phyloP scores from a whole-genome alignment of 2,113 vertebrate species.

The Malurus elegans region DNA sequence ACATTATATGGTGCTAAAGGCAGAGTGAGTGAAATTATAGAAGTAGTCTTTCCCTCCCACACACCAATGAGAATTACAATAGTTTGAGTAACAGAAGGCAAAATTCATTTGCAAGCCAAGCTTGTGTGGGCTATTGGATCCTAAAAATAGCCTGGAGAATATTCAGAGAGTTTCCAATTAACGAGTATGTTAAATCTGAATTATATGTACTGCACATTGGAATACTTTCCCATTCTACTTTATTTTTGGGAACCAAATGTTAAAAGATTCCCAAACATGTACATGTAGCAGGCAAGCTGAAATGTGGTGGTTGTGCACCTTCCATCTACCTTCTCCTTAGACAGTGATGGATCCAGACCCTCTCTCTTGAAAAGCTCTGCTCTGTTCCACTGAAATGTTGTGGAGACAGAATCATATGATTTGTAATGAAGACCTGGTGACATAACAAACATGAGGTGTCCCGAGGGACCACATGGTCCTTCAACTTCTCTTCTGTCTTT shows the following conservation, averaged over 20 bases:
- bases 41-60: neutral
- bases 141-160: neutral
- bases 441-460: neutral
- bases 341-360: neutral
- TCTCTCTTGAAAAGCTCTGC: neutral
- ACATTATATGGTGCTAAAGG: neutral
- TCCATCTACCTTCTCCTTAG: neutral
- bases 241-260: neutral
- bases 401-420: neutral
- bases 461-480: rapidly evolving
- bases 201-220: neutral
- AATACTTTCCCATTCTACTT: neutral
- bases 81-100: neutral
- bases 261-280: neutral
- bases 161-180: neutral
- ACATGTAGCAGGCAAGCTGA: neutral
- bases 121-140: neutral
- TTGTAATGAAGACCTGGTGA: neutral
- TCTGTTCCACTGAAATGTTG: neutral
- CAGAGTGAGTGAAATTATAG: neutral
- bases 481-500: neutral
- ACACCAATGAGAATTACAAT: neutral
- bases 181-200: neutral
- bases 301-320: neutral
- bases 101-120: neutral